Evolutionary conservation across 1,140 invertebrate genomes (phyloP).

Genomic region (Agraylea sexmaculata): DNA sequence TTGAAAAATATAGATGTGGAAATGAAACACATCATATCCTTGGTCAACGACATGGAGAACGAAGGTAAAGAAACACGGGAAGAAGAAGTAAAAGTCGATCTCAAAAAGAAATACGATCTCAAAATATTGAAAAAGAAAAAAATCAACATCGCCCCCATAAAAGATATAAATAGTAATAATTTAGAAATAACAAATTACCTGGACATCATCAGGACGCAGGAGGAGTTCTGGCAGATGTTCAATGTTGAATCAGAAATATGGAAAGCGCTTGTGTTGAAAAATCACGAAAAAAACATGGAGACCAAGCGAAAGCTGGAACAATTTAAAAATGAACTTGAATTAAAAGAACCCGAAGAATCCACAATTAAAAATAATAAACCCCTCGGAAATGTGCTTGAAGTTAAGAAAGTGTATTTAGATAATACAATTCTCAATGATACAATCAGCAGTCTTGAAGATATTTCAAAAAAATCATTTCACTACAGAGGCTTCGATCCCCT

Average conservation of each 20-base stretch:
- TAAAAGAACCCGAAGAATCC: slow-evolving; percentile 26
- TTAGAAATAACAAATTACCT: slow-evolving; percentile 10
- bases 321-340: slow-evolving; percentile 35
- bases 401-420: slow-evolving; percentile 11
- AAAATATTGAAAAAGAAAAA: slow-evolving; percentile 11
- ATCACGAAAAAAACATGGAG: slow-evolving; percentile 38
- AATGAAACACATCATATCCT: slow-evolving; percentile 26
- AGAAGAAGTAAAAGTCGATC: slow-evolving; percentile 14
- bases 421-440: slow-evolving; percentile 13
- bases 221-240: slow-evolving; percentile 37
- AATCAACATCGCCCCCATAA: slow-evolving; percentile 10
- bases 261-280: slow-evolving; percentile 35
- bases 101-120: slow-evolving; percentile 18
- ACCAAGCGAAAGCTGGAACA: slow-evolving; percentile 33
- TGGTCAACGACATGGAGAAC: slow-evolving; percentile 31
- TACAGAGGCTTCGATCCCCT: slow-evolving; percentile 40
- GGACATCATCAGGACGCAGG: slow-evolving; percentile 19
- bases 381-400: slow-evolving; percentile 12
- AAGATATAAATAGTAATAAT: slow-evolving; percentile 12
- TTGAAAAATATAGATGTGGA: slow-evolving; percentile 23
- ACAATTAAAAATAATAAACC: slow-evolving; percentile 5
- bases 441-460: slow-evolving; percentile 20
- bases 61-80: slow-evolving; percentile 7
- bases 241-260: slow-evolving; percentile 38
- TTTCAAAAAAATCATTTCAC: slow-evolving; percentile 36